A percentile compares a stretch with the other conserved stretches of the same genome.
phyloP scores from a whole-genome alignment of 2,797 vertebrate species.

The Crax fasciolata region DNA sequence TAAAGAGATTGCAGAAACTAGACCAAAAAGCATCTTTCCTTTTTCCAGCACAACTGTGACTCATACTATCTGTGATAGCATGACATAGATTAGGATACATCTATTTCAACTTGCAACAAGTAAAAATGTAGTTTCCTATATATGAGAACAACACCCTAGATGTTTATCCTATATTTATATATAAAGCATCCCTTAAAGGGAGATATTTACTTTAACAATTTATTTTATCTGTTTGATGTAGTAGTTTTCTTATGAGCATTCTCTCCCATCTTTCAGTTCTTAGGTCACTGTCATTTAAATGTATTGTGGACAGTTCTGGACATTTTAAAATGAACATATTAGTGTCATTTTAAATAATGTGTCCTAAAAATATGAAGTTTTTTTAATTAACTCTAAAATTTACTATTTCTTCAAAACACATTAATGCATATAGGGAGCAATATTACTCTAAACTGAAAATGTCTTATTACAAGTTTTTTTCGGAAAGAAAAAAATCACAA shows the following conservation, averaged over 20 bases:
- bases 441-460: not conserved
- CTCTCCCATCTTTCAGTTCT: not conserved
- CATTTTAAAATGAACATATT: not conserved
- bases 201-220: not conserved
- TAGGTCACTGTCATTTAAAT: fast-evolving
- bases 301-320: not conserved
- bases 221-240: not conserved
- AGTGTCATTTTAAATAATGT: not conserved
- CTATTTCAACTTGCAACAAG: not conserved
- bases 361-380: not conserved
- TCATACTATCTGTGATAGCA: not conserved
- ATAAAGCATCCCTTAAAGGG: fast-evolving
- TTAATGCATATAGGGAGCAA: not conserved
- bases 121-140: not conserved
- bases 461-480: not conserved
- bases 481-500: no score
- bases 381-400: not conserved
- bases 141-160: not conserved
- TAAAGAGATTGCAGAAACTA: not conserved
- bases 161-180: not conserved
- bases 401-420: not conserved
- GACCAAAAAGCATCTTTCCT: not conserved
- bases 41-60: not conserved
- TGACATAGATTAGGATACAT: not conserved
- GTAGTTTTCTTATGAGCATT: not conserved